A percentile compares a stretch with the other conserved stretches of the same genome.
Evolutionary conservation across 2,113 vertebrate species (phyloP).

Genomic region (Pterocles orientalis): DNA sequence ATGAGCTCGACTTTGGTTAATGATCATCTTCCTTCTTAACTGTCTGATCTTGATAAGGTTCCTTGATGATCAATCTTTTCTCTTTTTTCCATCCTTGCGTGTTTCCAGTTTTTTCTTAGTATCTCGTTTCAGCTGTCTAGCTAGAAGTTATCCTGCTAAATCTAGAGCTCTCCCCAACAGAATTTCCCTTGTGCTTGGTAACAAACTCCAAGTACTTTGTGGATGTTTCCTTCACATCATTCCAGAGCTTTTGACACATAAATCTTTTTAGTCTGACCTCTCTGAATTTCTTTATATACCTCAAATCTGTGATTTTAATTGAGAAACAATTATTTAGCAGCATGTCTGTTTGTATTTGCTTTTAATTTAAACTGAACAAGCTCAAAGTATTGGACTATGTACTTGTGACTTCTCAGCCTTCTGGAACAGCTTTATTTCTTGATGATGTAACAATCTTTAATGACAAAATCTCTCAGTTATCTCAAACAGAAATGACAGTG

Average conservation of each 20-base stretch:
- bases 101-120: not conserved
- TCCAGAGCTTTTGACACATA: not conserved
- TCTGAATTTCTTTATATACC: not conserved
- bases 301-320: not conserved
- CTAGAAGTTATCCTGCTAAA: not conserved
- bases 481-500: not conserved
- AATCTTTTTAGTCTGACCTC: not conserved
- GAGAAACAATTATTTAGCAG: not conserved
- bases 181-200: not conserved
- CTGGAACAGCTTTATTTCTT: not conserved
- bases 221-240: not conserved
- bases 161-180: not conserved
- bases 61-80: not conserved
- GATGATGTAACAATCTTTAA: not conserved
- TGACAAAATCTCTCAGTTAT: not conserved
- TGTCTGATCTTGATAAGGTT: not conserved
- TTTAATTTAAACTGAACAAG: not conserved
- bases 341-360: not conserved
- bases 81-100: not conserved
- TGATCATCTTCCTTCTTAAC: not conserved
- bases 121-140: not conserved
- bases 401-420: not conserved
- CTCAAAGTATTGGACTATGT: not conserved
- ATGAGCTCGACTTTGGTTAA: not conserved
- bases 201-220: not conserved